Evolutionary conservation across 1,140 invertebrate genomes (phyloP).

Genomic region (Tetraneura akinire): DNA sequence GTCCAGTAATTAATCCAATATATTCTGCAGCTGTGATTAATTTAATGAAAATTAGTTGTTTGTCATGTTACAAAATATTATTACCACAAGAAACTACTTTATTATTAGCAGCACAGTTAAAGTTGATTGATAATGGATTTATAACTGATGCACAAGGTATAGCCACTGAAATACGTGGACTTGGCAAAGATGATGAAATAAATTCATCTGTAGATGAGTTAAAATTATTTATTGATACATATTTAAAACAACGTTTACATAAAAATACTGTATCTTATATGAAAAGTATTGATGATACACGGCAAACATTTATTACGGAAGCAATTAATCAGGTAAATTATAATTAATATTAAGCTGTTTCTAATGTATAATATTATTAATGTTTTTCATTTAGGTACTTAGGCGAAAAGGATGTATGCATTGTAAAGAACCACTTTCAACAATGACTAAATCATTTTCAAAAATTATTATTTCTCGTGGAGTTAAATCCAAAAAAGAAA

Average conservation of each 20-base stretch:
- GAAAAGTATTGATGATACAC: conserved; percentile 23
- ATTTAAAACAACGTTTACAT: conserved; percentile 35
- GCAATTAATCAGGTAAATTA: conserved; percentile 15
- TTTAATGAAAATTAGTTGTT: conserved; percentile 70
- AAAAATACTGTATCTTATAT: conserved; percentile 1
- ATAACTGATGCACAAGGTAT: conserved; percentile 71
- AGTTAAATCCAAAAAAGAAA: conserved; percentile 38
- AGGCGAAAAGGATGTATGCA: not conserved
- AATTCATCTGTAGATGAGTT: conserved; percentile 33
- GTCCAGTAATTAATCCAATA: conserved; percentile 89
- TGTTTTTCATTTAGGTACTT: not conserved
- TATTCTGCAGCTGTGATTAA: conserved; percentile 76
- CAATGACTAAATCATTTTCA: conserved; percentile 37
- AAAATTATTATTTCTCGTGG: conserved; percentile 35
- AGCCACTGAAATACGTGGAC: conserved; percentile 57
- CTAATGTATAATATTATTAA: not conserved
- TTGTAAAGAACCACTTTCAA: conserved; percentile 32
- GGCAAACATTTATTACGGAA: conserved; percentile 33
- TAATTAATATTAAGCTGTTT: not conserved
- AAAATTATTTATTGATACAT: conserved; percentile 21
- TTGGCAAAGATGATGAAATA: conserved; percentile 16
- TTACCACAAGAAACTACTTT: conserved; percentile 66
- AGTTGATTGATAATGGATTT: conserved; percentile 74
- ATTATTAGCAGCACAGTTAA: conserved; percentile 73
- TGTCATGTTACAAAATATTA: conserved; percentile 72